Conservation (phyloP, 2,888 invertebrate species). For the Periphyllus acericola region DNA sequence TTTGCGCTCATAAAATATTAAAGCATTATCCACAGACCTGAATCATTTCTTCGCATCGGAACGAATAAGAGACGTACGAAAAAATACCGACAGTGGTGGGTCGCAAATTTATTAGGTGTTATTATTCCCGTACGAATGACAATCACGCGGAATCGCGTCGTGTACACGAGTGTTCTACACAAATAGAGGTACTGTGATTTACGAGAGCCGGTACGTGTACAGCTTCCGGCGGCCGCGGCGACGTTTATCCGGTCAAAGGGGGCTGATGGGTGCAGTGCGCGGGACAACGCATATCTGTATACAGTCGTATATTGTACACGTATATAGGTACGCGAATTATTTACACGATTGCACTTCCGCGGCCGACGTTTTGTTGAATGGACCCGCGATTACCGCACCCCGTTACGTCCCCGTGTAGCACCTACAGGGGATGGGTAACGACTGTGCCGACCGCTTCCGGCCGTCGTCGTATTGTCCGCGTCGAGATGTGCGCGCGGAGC, state of each 20-base stretch:
- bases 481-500: neutral
- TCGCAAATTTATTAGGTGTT: too few relatives aligned
- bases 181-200: too few relatives aligned
- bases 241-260: neutral
- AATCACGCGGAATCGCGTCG: too few relatives aligned
- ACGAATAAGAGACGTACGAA: too few relatives aligned
- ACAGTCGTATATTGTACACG: neutral
- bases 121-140: too few relatives aligned
- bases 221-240: neutral
- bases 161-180: too few relatives aligned
- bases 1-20: too few relatives aligned
- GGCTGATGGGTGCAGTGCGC: neutral
- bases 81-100: too few relatives aligned
- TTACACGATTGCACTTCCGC: neutral
- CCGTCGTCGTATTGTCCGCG: slow-evolving; percentile 2
- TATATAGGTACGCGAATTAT: neutral
- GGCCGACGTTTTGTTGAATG: neutral
- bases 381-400: neutral
- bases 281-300: neutral
- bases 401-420: neutral
- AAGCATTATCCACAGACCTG: too few relatives aligned
- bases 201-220: neutral
- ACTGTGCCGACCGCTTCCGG: slow-evolving; percentile 6
- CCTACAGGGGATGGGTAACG: too few relatives aligned
- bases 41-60: too few relatives aligned